Evolutionary conservation across 1,140 invertebrate species (phyloP).

Genomic region (Contarinia nasturtii): DNA sequence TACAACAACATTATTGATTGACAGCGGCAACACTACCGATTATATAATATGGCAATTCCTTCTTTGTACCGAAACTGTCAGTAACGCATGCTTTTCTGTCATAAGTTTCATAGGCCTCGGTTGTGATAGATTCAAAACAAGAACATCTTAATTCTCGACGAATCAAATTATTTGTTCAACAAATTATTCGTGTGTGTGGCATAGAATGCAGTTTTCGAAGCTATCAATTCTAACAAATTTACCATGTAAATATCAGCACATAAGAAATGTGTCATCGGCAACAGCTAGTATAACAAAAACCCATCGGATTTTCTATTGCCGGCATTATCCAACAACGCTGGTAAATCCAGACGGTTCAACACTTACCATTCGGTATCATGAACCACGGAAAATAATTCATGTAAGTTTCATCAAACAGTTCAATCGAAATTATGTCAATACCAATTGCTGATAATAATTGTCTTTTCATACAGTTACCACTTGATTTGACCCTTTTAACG

Average conservation of each 20-base stretch:
- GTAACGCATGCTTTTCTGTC: too few relatives aligned
- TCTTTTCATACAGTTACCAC: constrained; percentile 41
- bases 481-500: constrained; percentile 47
- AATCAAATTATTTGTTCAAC: too few relatives aligned
- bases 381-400: constrained; percentile 68
- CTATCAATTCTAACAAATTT: too few relatives aligned
- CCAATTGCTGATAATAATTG: constrained; percentile 1
- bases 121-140: too few relatives aligned
- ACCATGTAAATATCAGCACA: too few relatives aligned
- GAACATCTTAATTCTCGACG: too few relatives aligned
- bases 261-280: constrained; percentile 13
- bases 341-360: constrained; percentile 69
- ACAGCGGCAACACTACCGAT: neutral
- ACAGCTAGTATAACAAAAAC: constrained; percentile 46
- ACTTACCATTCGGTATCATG: constrained; percentile 57
- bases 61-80: too few relatives aligned
- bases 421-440: constrained; percentile 3
- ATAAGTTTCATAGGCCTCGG: too few relatives aligned
- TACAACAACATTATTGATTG: neutral
- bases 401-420: constrained; percentile 25
- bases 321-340: constrained; percentile 52
- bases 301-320: constrained; percentile 44
- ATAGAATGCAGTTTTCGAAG: too few relatives aligned
- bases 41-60: too few relatives aligned
- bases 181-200: too few relatives aligned